Conservation (phyloP, 1,140 invertebrate genomes). For the Cepaea nemoralis region DNA sequence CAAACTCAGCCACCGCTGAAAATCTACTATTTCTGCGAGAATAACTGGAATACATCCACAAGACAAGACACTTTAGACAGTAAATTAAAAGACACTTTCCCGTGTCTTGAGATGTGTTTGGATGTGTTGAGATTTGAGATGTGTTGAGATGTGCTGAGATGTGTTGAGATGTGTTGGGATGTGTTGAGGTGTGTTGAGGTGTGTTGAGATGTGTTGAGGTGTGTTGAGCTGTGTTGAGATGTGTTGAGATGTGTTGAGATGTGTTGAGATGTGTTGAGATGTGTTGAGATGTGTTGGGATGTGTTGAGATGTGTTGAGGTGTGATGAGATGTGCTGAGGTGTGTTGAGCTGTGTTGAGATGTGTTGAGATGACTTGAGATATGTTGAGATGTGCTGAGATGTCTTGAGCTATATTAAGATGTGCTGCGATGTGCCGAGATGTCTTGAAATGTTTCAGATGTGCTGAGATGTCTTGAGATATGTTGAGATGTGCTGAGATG, state of each 20-base stretch:
- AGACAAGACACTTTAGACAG: too few relatives aligned
- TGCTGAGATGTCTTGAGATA: too few relatives aligned
- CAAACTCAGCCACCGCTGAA: too few relatives aligned
- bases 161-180: conserved; percentile 1
- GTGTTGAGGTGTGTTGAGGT: too few relatives aligned
- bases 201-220: too few relatives aligned
- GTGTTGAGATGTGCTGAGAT: background rate
- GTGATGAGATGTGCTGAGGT: conserved; percentile 52
- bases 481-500: too few relatives aligned
- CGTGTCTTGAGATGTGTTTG: background rate
- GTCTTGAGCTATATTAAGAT: conserved; percentile 49
- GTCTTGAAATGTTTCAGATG: too few relatives aligned
- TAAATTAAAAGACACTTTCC: too few relatives aligned
- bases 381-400: conserved; percentile 49
- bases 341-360: conserved; percentile 53
- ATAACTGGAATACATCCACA: too few relatives aligned
- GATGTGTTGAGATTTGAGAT: background rate
- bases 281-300: background rate
- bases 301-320: conserved; percentile 32
- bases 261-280: background rate
- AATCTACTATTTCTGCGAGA: too few relatives aligned
- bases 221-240: too few relatives aligned
- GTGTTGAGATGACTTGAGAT: conserved; percentile 54
- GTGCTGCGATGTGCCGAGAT: conserved; percentile 43
- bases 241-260: background rate